phyloP scores from a whole-genome alignment of 2,113 vertebrate species.

The Petrocephalus zakoni region DNA sequence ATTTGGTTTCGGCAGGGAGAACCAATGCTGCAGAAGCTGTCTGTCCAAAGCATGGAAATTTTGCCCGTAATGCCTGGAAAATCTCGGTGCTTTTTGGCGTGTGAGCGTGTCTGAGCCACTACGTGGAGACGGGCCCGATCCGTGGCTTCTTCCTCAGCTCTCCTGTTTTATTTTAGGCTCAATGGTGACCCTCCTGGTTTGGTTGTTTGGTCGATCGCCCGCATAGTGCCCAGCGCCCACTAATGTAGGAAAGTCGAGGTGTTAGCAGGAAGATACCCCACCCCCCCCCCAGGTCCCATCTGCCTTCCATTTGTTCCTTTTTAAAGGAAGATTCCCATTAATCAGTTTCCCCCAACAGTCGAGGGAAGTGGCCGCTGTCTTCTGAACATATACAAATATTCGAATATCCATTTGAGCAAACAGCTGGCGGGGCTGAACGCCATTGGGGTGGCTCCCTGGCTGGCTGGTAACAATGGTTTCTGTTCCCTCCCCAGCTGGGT shows the following conservation, averaged over 20 bases:
- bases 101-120: not conserved
- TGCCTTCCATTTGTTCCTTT: not conserved
- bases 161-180: not conserved
- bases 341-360: not conserved
- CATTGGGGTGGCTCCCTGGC: not conserved
- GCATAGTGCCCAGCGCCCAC: not conserved
- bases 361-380: not conserved
- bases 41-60: not conserved
- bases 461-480: slow-evolving; percentile 22
- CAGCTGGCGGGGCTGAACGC: not conserved
- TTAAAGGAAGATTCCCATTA: not conserved
- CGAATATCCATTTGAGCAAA: not conserved
- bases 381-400: not conserved
- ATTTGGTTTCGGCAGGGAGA: not conserved
- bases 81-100: not conserved
- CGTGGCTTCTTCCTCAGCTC: not conserved
- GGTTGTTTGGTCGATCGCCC: not conserved
- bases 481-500: slow-evolving; percentile 75
- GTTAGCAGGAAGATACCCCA: not conserved
- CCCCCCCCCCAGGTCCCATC: not conserved
- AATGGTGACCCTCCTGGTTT: not conserved
- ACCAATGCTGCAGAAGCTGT: not conserved
- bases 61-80: not conserved
- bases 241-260: not conserved
- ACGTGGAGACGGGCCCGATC: not conserved